Evolutionary conservation across 2,113 vertebrate genomes (phyloP).

Genomic region (Casuarius casuarius): DNA sequence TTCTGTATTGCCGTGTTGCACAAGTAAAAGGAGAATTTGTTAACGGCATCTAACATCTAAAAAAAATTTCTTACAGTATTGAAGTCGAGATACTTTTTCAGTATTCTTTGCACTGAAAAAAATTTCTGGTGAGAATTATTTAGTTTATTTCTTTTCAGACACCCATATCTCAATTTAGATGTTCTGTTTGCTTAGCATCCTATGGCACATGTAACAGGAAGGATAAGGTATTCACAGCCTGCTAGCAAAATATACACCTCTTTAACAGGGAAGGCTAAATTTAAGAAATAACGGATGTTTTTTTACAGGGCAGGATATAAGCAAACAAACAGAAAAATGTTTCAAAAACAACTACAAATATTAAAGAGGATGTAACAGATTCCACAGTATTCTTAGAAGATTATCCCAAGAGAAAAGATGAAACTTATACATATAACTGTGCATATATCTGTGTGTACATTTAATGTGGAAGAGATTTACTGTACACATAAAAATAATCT

Average conservation of each 20-base stretch:
- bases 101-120: background rate
- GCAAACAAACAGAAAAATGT: conserved; percentile 55
- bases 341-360: conserved; percentile 29
- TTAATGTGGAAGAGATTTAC: background rate
- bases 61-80: background rate
- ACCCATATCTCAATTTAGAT: background rate
- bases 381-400: background rate
- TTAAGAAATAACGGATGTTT: conserved; percentile 51
- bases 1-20: background rate
- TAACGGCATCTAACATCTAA: background rate
- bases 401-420: conserved; percentile 19
- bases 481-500: background rate
- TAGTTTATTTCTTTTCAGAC: background rate
- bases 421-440: background rate
- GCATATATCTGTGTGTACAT: background rate
- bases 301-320: conserved; percentile 43
- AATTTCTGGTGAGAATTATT: background rate
- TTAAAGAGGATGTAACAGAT: conserved; percentile 48
- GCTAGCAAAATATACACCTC: conserved; percentile 52
- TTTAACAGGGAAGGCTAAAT: conserved; percentile 42
- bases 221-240: conserved; percentile 41
- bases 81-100: background rate
- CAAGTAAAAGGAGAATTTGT: background rate
- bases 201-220: conserved; percentile 17
- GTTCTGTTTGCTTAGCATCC: background rate